Base-by-base conservation (phyloP, 2,888 invertebrate species). In the Melinaea marsaeus region DNA sequence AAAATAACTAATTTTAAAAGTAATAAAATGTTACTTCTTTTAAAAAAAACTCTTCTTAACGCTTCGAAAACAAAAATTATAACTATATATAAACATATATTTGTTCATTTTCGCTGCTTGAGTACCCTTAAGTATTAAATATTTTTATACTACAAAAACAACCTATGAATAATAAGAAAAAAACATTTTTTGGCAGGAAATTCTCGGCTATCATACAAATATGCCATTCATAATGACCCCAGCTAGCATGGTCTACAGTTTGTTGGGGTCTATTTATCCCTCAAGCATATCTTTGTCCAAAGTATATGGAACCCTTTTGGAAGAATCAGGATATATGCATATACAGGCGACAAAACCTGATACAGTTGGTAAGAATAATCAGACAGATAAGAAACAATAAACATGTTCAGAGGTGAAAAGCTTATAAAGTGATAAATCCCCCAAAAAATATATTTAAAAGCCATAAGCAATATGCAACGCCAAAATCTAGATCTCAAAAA, bases 311-410 rank as follows among this genome's bases (percentile, higher is more conserved):
- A 60, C n/a, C 13, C 4, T 84, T 1, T 0, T 86, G 0, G 77
- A 83, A 32, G 85, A 85, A 55, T 58, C 67, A 0, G 80, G 78
- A 0, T 92, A 75, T 67, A 74, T 95, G 67, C 96, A 96, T 78
- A 71, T 96, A 13, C 97, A 97, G 77, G 92, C 95, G 0, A 95
- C 96, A 0, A 97, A 96, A 79, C 97, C 97, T 3, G 97, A 97
- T 74, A 96, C 97, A 0, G 86, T 95, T 63, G 96, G 96, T 94
- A 78, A 78, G 84, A 57, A 55, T 48, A 22, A n/a, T 2, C 34
- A 33, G 45, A 57, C 46, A 57, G 13, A 33, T 22, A 54, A 2
- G 2, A 13, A 22, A 7, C 13, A 22, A 22, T 0, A 22, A 51
- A 51, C 22, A 22, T 22, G 22, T 22, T 22, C 22, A 22, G 22